A percentile compares a stretch with the other conserved stretches of the same genome.
These are phyloP conservation scores for Drosophila subpulchrella DNA, from an alignment of 1,140 invertebrate genomes.

Conservation along the genomic window DNA sequence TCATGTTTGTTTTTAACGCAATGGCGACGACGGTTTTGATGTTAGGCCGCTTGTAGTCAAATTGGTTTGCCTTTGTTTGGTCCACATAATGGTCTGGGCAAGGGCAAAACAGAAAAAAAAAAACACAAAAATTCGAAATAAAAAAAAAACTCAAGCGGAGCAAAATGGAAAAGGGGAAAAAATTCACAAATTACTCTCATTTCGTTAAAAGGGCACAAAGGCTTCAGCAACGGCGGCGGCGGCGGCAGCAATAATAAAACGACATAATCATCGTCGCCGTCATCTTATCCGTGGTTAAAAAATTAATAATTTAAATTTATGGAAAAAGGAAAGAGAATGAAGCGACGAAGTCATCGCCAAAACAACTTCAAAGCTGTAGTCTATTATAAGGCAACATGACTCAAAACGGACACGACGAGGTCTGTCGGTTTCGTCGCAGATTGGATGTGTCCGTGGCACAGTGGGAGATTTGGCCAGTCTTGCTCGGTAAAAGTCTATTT, in stretches of 20 bases:
- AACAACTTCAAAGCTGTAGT: conserved; percentile 74
- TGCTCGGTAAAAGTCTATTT: not conserved
- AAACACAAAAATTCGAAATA: conserved; percentile 14
- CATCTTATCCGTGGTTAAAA: conserved; percentile 80
- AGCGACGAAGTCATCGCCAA: conserved; percentile 79
- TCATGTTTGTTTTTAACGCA: conserved; percentile 59
- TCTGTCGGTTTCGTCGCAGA: conserved; percentile 40
- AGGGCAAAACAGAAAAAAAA: conserved; percentile 28
- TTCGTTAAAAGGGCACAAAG: conserved; percentile 80
- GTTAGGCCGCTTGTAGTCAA: conserved; percentile 73
- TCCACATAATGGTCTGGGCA: conserved; percentile 38
- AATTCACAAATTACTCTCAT: conserved; percentile 81
- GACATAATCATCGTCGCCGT: conserved; percentile 80
- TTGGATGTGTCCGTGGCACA: conserved; percentile 22
- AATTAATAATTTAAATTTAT: conserved; percentile 83
- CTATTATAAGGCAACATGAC: conserved; percentile 78
- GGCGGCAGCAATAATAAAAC: conserved; percentile 74
- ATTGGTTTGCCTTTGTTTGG: conserved; percentile 77
- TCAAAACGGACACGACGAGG: conserved; percentile 38
- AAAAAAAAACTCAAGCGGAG: conserved; percentile 37
- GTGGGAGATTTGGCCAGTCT: conserved; percentile 1
- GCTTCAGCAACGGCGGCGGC: conserved; percentile 33
- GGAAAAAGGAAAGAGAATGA: conserved; percentile 79
- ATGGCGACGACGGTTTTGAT: conserved; percentile 71
- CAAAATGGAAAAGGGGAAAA: conserved; percentile 65